phyloP scores from a whole-genome alignment of 37 sponge, comb jelly and placozoan species.

The Tethya wilhelma region DNA sequence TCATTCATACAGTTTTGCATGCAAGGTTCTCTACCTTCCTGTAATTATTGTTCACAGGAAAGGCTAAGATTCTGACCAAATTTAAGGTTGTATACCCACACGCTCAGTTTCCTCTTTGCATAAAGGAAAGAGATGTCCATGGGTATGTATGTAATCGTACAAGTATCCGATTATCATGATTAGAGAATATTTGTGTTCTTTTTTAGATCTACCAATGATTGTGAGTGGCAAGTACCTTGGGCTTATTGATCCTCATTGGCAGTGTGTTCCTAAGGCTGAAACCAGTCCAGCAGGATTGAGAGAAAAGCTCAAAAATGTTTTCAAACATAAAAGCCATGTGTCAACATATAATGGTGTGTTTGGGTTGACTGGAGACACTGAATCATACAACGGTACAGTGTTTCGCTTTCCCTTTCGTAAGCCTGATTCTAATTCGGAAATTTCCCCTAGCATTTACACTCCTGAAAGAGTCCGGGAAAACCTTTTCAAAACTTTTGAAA shows the following conservation, averaged over 20 bases:
- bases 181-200: neutral
- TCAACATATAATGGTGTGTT: constrained; percentile 41
- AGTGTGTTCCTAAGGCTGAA: constrained; percentile 4
- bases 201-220: constrained; percentile 68
- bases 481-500: constrained; percentile 49
- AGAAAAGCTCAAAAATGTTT: constrained; percentile 26
- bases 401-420: constrained; percentile 83
- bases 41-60: no score
- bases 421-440: constrained; percentile 34
- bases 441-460: constrained; percentile 18
- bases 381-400: constrained; percentile 57
- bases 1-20: no score
- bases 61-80: no score
- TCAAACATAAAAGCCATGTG: constrained; percentile 29
- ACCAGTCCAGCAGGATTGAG: constrained; percentile 6
- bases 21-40: no score
- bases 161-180: no score
- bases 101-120: no score
- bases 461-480: constrained; percentile 28
- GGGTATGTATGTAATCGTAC: no score
- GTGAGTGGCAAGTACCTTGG: constrained; percentile 49
- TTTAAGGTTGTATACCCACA: no score
- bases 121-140: no score
- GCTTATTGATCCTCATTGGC: constrained; percentile 62
- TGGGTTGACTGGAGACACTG: constrained; percentile 3